Conservation (phyloP, 2,888 invertebrate genomes). For the Melinaea menophilus region DNA sequence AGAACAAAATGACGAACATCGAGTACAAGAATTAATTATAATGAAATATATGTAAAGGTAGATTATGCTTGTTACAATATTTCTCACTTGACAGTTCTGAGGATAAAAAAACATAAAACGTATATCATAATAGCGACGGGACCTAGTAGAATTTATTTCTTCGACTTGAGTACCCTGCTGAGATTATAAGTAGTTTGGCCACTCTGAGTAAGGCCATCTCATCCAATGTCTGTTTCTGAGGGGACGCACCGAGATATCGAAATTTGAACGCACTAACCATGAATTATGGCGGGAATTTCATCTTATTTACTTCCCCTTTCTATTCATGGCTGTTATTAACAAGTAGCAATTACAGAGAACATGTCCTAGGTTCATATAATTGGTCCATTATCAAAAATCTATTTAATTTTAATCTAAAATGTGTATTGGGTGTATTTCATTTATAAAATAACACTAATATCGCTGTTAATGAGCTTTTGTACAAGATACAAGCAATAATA, state of each 20-base stretch:
- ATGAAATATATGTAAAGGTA: no score
- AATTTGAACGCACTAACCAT: constrained; percentile 5
- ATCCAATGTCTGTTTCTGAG: constrained; percentile 4
- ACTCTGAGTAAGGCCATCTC: constrained; percentile 1
- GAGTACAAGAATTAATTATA: no score
- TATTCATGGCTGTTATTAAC: constrained; percentile 16
- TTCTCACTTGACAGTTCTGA: no score
- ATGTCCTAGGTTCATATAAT: not conserved
- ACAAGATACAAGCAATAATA: not conserved
- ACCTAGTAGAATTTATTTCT: not conserved
- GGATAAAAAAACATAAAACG: no score
- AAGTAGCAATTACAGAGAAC: constrained; percentile 12
- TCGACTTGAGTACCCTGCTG: not conserved
- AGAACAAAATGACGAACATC: no score
- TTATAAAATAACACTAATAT: no score
- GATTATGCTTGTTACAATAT: no score
- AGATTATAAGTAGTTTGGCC: constrained; percentile 3
- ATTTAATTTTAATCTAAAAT: no score
- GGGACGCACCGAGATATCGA: constrained; percentile 3
- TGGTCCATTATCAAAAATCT: no score
- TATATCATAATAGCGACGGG: no score
- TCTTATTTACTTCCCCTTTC: constrained; percentile 8
- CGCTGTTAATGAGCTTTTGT: no score
- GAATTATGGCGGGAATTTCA: constrained; percentile 4
- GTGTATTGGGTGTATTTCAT: no score